These are phyloP conservation scores for Chymomyza amoena DNA, from an alignment of 2,888 invertebrate species.

Conservation along the genomic window DNA sequence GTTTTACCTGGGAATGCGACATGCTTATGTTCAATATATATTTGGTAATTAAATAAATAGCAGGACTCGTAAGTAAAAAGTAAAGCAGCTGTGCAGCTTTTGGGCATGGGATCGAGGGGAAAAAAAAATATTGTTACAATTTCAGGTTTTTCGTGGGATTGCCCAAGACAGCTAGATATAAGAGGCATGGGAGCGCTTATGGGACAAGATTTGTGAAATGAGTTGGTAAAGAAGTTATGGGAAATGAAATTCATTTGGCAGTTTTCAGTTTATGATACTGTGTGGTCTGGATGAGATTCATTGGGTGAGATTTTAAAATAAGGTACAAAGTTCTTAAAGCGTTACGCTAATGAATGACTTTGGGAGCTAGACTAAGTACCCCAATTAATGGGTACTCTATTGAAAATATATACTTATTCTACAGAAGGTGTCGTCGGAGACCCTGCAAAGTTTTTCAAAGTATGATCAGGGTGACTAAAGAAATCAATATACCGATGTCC, in stretches of 20 bases:
- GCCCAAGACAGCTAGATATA: constrained; percentile 14
- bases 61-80: constrained; percentile 14
- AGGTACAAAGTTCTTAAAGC: too few relatives aligned
- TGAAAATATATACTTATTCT: too few relatives aligned
- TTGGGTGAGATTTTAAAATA: not conserved
- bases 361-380: too few relatives aligned
- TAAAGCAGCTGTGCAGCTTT: constrained; percentile 66
- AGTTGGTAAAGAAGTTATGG: constrained; percentile 25
- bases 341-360: too few relatives aligned
- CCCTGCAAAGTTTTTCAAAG: too few relatives aligned
- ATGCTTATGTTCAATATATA: constrained; percentile 70
- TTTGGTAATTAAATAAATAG: constrained; percentile 73
- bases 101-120: constrained; percentile 30
- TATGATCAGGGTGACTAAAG: too few relatives aligned
- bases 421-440: too few relatives aligned
- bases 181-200: constrained; percentile 39
- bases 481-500: too few relatives aligned
- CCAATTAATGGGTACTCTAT: too few relatives aligned
- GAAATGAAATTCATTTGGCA: constrained; percentile 16
- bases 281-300: constrained; percentile 31
- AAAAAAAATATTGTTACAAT: constrained; percentile 53
- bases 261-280: constrained; percentile 21
- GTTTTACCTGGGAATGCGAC: constrained; percentile 46
- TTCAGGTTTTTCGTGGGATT: constrained; percentile 61
- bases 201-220: constrained; percentile 35